phyloP scores from a whole-genome alignment of 2,888 invertebrate genomes.

The Aethes cnicana region DNA sequence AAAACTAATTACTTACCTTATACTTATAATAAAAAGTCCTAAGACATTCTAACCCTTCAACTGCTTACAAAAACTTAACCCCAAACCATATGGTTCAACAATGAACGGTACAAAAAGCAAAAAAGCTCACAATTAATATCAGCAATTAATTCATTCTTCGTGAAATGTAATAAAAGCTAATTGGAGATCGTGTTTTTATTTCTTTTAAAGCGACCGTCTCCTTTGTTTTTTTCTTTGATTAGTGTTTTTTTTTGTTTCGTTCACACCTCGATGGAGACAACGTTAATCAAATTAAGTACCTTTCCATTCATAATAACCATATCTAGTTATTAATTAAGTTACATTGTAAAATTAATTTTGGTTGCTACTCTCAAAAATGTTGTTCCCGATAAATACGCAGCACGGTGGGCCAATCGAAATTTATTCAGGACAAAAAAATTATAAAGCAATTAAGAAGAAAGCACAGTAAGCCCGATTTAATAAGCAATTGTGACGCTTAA shows the following conservation, averaged over 20 bases:
- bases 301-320: no score
- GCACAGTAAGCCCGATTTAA: constrained; percentile 74
- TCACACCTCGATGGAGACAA: constrained; percentile 11
- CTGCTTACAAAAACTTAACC: constrained; percentile 37
- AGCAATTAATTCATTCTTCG: constrained; percentile 73
- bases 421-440: constrained; percentile 44
- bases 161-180: constrained; percentile 47
- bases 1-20: constrained; percentile 3
- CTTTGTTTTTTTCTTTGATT: constrained; percentile 46
- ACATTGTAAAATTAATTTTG: no score
- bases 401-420: constrained; percentile 31
- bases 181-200: constrained; percentile 38
- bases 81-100: constrained; percentile 56
- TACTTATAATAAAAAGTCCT: constrained; percentile 4
- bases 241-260: constrained; percentile 17
- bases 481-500: constrained; percentile 71
- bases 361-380: no score
- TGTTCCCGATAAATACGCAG: constrained; percentile 17
- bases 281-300: constrained; percentile 17
- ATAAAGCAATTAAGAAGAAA: constrained; percentile 64
- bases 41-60: constrained; percentile 23
- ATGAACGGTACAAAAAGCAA: constrained; percentile 57
- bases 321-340: no score
- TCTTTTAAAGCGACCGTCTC: constrained; percentile 43
- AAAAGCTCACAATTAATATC: constrained; percentile 74